phyloP scores from a whole-genome alignment of 2,113 vertebrate species.

The Rhynchomys soricoides region DNA sequence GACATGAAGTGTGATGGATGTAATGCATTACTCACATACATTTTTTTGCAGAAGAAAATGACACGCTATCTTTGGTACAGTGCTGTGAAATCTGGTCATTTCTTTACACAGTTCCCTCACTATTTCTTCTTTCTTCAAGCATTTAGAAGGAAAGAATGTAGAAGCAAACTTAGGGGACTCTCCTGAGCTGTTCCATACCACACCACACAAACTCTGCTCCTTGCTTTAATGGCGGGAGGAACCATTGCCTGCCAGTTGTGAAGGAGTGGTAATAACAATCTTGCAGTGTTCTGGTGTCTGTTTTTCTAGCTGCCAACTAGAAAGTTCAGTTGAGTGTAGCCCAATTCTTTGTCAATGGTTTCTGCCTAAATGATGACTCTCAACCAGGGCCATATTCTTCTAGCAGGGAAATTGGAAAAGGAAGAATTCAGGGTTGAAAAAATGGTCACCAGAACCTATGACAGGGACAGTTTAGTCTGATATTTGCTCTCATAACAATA shows the following conservation, averaged over 20 bases:
- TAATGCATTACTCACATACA: neutral
- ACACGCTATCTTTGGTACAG: neutral
- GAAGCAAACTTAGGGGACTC: neutral
- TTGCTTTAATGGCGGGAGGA: neutral
- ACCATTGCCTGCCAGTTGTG: neutral
- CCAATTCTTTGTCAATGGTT: neutral
- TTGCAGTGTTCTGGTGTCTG: neutral
- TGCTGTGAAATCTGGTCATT: neutral
- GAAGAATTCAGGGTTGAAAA: neutral
- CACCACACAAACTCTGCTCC: neutral
- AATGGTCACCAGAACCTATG: neutral
- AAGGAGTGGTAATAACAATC: neutral
- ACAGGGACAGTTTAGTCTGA: neutral
- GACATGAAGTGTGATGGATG: neutral
- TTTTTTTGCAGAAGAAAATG: neutral
- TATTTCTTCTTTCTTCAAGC: neutral
- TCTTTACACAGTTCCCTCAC: neutral
- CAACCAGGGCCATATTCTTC: neutral
- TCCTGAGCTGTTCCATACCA: neutral
- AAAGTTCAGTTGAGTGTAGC: neutral
- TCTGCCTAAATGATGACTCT: neutral
- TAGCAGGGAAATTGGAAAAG: neutral
- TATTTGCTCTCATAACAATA: neutral
- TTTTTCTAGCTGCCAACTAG: neutral
- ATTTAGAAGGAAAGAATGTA: neutral